Evolutionary conservation across 2,113 vertebrate species (phyloP), one percentile per base, ranked within the genome.

Genomic region (Poicephalus meyeri): DNA sequence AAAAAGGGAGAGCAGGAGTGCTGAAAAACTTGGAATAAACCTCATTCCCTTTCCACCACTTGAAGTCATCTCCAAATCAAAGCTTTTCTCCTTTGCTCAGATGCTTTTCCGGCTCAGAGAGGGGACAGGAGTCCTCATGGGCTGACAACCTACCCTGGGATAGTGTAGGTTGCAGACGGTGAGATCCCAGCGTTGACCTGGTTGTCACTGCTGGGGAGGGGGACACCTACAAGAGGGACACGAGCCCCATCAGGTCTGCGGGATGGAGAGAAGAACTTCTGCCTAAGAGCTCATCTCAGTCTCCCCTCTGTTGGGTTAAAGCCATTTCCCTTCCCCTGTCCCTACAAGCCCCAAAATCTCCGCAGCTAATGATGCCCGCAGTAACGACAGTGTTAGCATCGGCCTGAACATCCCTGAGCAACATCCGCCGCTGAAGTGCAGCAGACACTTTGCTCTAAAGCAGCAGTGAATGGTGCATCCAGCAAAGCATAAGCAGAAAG

Each of bases 351-450:
- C 56, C 33, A n/a, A 35, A 35, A 58, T 33, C 50, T 28, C 49
- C 3, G 0, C 1, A 15, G 85, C 25, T n/a, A 13, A 13, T 2
- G 31, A 21, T 21, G 31, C 26, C 41, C 5, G 1, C n/a, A 18
- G 16, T 7, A 52, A 17, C 18, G 41, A 2, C 64, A 16, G 64
- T 0, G 23, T 1, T 4, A 29, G 74, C 11, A 21, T 53, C 66
- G 72, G 80, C 47, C 49, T 52, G 2, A 39, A 12, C 52, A n/a
- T 80, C 83, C 72, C 60, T 1, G 1, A n/a, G 88, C 74, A 55
- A 28, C 74, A 25, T 12, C 10, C 25, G 2, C 60, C 35, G 80
- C 18, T 1, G 2, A 56, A 66, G 80, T 2, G 20, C 19, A 33
- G 47, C 87, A 88, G 93, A 39, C 31, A 6, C 74, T 91, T 74